Conservation (phyloP, 2,888 invertebrate genomes). For the Ceraclea dissimilis region DNA sequence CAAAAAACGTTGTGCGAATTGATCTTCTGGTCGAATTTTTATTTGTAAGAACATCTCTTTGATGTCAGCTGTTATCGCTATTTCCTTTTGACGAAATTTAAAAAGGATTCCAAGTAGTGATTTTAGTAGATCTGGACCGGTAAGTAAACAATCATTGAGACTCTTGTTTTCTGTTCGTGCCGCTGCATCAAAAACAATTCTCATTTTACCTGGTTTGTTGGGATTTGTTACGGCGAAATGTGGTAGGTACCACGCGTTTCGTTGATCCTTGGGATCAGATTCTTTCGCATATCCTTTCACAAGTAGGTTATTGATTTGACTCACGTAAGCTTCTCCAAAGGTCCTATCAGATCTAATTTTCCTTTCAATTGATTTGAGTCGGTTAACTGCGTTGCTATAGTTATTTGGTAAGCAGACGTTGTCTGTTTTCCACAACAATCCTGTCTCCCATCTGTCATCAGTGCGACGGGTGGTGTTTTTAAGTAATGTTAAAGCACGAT, state of each 20-base stretch:
- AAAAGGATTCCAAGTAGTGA: slow-evolving; percentile 29
- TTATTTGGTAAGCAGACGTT: slow-evolving; percentile 10
- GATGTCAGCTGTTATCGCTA: slow-evolving; percentile 28
- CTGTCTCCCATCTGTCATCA: slow-evolving; percentile 15
- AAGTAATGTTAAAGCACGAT: background rate
- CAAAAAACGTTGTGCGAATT: background rate
- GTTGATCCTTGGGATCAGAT: background rate
- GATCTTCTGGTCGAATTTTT: background rate
- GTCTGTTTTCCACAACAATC: slow-evolving; percentile 21
- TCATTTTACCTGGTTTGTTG: slow-evolving; percentile 27
- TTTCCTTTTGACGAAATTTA: slow-evolving; percentile 29
- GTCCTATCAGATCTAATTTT: slow-evolving; percentile 20
- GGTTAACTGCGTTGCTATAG: slow-evolving; percentile 11
- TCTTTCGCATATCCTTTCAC: slow-evolving; percentile 15
- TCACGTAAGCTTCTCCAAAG: slow-evolving; percentile 16
- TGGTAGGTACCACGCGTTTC: slow-evolving; percentile 26
- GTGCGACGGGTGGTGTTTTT: background rate
- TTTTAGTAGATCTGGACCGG: slow-evolving; percentile 29
- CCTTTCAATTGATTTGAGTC: slow-evolving; percentile 18
- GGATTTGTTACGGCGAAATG: slow-evolving; percentile 26
- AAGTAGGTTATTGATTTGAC: slow-evolving; percentile 17
- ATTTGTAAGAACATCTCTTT: slow-evolving; percentile 3
- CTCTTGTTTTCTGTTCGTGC: slow-evolving; percentile 22
- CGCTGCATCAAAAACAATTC: slow-evolving; percentile 29
- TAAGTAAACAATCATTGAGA: slow-evolving; percentile 28